Evolutionary conservation across 2,888 invertebrate species (phyloP), one percentile per base, ranked within the genome.

Genomic region (Agonopterix heracliana): DNA sequence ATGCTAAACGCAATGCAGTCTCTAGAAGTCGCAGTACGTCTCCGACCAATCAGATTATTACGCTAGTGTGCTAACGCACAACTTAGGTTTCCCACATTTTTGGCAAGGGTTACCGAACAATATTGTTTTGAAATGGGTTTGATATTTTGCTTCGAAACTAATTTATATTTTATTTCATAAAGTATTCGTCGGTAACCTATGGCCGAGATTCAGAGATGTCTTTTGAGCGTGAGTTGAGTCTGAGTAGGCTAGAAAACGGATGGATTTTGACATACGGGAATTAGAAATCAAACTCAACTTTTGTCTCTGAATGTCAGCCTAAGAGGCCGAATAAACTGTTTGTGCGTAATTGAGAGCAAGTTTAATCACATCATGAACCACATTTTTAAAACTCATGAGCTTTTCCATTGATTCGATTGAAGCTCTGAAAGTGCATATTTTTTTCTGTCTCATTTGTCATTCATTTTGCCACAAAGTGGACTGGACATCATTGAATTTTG

Each of bases 1-100:
- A 92, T 93, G 90, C 91, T 93, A 91, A 92, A 92, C 89, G 91
- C 93, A 85, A 91, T 91, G 84, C 91, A 91, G 89, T 89, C 90
- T 71, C 80, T 82, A 68, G 86, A 88, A 75, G 86, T 87, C 86
- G 81, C 87, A 85, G 88, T 88, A 88, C 81, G 88, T 88, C 26
- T 26, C 78, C 78, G 74, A 81, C 78, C 74, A 82, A 81, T 85
- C 73, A 78, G 78, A 86, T 80, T 81, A 75, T 82, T 81, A 79
- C 78, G 87, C 87, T 88, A 87, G 87, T 81, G 85, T 86, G 85
- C 84, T 81, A 79, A 82, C 78, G 87, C 85, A 86, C 86, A 79
- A 71, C 67, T 71, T 79, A 81, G 76, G 75, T 72, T 70, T 69
- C 62, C 66, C 63, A 69, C 61, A 61, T 61, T 57, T 58, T 66